phyloP scores from a whole-genome alignment of 2,888 invertebrate species.

The Ectobius pallidus region DNA sequence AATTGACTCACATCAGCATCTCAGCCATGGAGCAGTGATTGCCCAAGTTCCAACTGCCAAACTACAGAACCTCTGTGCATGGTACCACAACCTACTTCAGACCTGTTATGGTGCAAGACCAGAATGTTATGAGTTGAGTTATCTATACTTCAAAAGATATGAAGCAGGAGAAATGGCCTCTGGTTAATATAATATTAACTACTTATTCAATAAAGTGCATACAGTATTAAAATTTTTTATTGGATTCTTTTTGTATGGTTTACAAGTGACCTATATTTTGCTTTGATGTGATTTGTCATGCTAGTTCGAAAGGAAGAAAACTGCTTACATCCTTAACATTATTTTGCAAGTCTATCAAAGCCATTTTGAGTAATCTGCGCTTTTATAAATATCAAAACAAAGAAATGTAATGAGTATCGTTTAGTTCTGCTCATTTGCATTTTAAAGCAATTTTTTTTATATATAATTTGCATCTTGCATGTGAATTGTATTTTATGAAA shows the following conservation, averaged over 20 bases:
- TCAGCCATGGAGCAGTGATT: conserved; percentile 57
- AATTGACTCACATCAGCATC: conserved; percentile 59
- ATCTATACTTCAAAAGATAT: conserved; percentile 40
- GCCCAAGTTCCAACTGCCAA: conserved; percentile 52
- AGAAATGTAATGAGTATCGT: not conserved
- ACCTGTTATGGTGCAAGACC: conserved; percentile 38
- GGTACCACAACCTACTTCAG: conserved; percentile 38
- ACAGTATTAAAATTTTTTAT: conserved; percentile 1
- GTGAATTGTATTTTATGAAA: not conserved
- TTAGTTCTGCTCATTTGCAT: not conserved
- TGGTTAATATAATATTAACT: not conserved
- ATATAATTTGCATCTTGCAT: not conserved
- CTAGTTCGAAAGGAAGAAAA: not conserved
- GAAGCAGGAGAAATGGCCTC: conserved; percentile 40
- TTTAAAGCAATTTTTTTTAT: not conserved
- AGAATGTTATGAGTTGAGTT: conserved; percentile 41
- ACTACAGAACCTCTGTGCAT: conserved; percentile 38
- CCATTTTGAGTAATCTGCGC: not conserved
- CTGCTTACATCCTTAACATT: not conserved
- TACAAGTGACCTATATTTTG: not conserved
- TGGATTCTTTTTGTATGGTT: not conserved
- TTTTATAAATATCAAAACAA: not conserved
- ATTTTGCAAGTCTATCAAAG: not conserved
- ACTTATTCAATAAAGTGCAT: not conserved
- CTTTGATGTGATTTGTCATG: not conserved